phyloP scores from a whole-genome alignment of 2,888 invertebrate genomes.

The Theodoxus fluviatilis region DNA sequence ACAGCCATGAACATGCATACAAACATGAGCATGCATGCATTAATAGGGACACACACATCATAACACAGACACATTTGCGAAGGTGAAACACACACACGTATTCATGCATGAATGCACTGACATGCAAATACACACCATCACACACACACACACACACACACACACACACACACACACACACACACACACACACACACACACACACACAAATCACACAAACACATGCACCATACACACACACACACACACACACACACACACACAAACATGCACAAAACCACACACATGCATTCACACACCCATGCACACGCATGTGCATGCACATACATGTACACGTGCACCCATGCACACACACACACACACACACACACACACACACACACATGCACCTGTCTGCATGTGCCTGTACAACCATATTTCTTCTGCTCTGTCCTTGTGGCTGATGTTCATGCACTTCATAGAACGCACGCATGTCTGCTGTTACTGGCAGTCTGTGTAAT shows the following conservation, averaged over 20 bases:
- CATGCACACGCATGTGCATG: too few relatives aligned
- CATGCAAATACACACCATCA: background rate
- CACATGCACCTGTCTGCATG: too few relatives aligned
- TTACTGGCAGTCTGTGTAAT: too few relatives aligned
- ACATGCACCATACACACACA: background rate
- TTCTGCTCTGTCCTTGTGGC: too few relatives aligned
- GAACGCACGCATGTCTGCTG: too few relatives aligned
- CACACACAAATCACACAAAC: constrained; percentile 14
- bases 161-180: background rate
- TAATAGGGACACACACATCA: background rate
- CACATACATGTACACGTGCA: too few relatives aligned
- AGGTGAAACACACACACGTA: background rate
- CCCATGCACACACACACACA: too few relatives aligned
- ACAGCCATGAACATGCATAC: too few relatives aligned
- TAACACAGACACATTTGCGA: background rate
- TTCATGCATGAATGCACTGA: background rate
- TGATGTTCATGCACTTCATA: too few relatives aligned
- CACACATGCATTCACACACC: constrained; percentile 16
- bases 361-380: too few relatives aligned
- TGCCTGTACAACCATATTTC: too few relatives aligned
- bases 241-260: constrained; percentile 17
- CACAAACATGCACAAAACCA: constrained; percentile 15
- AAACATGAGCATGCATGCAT: background rate
- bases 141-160: constrained; percentile 11
- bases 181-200: constrained; percentile 18